phyloP scores from a whole-genome alignment of 2,113 vertebrate genomes.

The Vombatus ursinus region DNA sequence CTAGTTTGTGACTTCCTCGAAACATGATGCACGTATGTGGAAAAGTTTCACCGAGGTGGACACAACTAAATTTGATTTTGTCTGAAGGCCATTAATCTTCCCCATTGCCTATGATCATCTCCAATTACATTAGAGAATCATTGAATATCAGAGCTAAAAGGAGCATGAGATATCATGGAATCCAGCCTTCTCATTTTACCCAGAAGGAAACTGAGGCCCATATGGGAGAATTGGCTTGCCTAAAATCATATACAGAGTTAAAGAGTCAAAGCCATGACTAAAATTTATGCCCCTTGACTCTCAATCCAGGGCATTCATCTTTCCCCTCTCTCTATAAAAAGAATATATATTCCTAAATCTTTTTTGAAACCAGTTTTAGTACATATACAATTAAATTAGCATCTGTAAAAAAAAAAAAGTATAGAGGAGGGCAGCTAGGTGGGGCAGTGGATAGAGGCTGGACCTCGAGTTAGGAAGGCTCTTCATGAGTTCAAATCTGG shows the following conservation, averaged over 20 bases:
- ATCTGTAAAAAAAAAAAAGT: no score
- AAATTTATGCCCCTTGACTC: background rate
- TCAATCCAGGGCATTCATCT: background rate
- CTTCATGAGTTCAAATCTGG: background rate
- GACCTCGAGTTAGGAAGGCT: background rate
- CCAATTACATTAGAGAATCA: slow-evolving; percentile 2
- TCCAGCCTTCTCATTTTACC: no score
- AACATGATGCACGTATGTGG: slow-evolving; percentile 32
- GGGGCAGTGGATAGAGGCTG: background rate
- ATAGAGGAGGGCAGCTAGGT: background rate
- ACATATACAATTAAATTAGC: background rate
- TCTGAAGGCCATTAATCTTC: slow-evolving; percentile 67
- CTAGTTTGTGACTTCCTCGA: slow-evolving; percentile 43
- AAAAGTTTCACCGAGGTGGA: slow-evolving; percentile 45
- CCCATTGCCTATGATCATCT: slow-evolving; percentile 28
- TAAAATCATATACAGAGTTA: background rate
- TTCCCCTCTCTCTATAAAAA: background rate
- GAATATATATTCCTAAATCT: background rate
- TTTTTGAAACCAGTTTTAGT: background rate
- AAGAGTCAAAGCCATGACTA: background rate
- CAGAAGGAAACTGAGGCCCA: background rate
- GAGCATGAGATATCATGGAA: background rate
- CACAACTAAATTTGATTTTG: slow-evolving; percentile 68
- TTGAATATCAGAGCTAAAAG: background rate
- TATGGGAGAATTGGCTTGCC: background rate